Evolutionary conservation across 2,797 vertebrate genomes (phyloP), one percentile per base, ranked within the genome.

Genomic region (Aratinga solstitialis): DNA sequence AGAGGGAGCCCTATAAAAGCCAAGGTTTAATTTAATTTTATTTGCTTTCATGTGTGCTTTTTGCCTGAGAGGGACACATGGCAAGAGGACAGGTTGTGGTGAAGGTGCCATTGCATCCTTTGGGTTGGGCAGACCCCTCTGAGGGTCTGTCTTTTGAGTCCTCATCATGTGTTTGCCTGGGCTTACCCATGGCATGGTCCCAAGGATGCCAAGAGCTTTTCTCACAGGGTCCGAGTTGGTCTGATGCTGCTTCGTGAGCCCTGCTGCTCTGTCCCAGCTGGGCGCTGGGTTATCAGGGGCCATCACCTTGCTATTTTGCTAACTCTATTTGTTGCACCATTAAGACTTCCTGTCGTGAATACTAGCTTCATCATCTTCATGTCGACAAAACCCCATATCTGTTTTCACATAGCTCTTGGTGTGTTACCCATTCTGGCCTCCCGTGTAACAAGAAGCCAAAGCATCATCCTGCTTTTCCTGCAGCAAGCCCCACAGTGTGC

Each of bases 151-250:
- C 1, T 50, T 61, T 65, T 17, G 24, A 36, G 19, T 73, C 34
- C 22, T 82, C 15, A 0, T 59, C 15, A 1, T 30, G 36, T n/a
- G 5, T 51, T 84, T 53, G 5, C 26, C 73, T 4, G 1, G 12
- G 2, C 82, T 74, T 67, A 23, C 7, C 26, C 2, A 0, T 17
- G 43, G 11, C 13, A 21, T 45, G 10, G 13, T 82, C 38, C 26
- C 53, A 62, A 2, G 32, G 90, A 26, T 50, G 15, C 38, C 0
- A 2, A 43, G 42, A 84, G 29, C 7, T 86, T 78, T 87, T 36
- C 7, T 32, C 32, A 29, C 0, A 0, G 58, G 8, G 2, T 53
- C 38, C 14, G 27, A 8, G 12, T 22, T 0, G 6, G 2, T 40
- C 20, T 61, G 42, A 9, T 56, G 56, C 24, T 69, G 40, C 34